Percentiles rank a stretch among this genome's conserved stretches.
Conservation (phyloP, 1,140 invertebrate genomes). For the Trichonephila inaurata region DNA sequence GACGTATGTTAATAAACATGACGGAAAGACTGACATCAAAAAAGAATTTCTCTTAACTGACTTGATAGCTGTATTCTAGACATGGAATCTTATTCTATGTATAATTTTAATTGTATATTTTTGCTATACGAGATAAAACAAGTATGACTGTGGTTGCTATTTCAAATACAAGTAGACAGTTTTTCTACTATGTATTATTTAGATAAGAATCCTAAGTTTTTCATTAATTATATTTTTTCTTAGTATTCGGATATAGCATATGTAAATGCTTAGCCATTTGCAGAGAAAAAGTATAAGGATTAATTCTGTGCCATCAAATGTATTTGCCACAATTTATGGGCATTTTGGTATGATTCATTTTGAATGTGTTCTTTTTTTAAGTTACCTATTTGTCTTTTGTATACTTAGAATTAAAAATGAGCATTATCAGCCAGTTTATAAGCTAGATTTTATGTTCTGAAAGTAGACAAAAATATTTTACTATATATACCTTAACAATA, state of each 20-base stretch:
- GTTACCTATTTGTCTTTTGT: neutral
- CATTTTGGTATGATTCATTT: neutral
- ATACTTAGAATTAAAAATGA: neutral
- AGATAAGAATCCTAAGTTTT: no score
- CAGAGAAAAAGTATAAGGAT: neutral
- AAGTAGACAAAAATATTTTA: slow-evolving; percentile 6
- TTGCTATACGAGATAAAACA: no score
- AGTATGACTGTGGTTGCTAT: no score
- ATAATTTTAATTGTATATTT: no score
- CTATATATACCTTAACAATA: neutral
- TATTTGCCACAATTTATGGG: neutral
- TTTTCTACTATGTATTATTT: no score
- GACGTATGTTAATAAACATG: no score
- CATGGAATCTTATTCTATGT: no score
- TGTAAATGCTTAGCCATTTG: neutral
- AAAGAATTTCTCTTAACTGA: no score
- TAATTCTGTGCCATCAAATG: slow-evolving; percentile 11
- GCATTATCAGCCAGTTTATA: neutral
- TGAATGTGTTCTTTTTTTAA: neutral
- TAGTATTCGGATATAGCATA: neutral
- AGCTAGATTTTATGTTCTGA: neutral
- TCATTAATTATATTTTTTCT: no score
- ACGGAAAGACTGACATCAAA: no score
- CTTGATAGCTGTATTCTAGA: no score
- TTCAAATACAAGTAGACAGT: no score